These are phyloP conservation scores for Colistium nudipinnis DNA, from an alignment of 2,113 vertebrate species.

Conservation along the genomic window DNA sequence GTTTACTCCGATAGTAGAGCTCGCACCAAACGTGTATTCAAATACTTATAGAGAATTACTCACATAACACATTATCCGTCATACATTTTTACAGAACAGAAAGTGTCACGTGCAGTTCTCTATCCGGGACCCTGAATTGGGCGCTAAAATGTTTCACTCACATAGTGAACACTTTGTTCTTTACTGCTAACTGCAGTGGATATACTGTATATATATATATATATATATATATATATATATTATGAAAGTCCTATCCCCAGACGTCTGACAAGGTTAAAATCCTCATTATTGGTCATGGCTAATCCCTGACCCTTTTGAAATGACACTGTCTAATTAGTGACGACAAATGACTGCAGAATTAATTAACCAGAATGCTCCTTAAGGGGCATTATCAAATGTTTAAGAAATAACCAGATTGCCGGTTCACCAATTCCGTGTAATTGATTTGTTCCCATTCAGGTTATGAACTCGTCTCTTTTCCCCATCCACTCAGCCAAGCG, in stretches of 20 bases:
- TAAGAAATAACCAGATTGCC: constrained; percentile 79
- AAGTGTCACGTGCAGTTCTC: background rate
- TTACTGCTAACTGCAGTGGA: constrained; percentile 14
- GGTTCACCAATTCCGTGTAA: constrained; percentile 77
- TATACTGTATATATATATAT: no score
- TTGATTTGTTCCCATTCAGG: constrained; percentile 79
- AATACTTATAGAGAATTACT: background rate
- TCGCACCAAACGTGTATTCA: background rate
- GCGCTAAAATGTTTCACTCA: background rate
- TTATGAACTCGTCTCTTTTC: constrained; percentile 60
- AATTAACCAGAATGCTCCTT: constrained; percentile 80
- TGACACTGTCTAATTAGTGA: constrained; percentile 78
- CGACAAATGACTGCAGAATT: constrained; percentile 74
- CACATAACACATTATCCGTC: background rate
- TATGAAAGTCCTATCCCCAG: constrained; percentile 45
- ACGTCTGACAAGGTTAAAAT: constrained; percentile 74
- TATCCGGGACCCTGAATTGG: no score
- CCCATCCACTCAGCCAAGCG: constrained; percentile 66
- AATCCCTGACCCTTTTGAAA: constrained; percentile 77
- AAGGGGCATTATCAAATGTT: constrained; percentile 78
- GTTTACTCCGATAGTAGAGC: background rate
- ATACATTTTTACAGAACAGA: background rate
- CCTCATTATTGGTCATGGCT: constrained; percentile 75
- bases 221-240: no score
- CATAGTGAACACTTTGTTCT: constrained; percentile 12